Conservation (phyloP, 92 coral and sea anemone genomes). For the Isaurus tuberculatus region DNA sequence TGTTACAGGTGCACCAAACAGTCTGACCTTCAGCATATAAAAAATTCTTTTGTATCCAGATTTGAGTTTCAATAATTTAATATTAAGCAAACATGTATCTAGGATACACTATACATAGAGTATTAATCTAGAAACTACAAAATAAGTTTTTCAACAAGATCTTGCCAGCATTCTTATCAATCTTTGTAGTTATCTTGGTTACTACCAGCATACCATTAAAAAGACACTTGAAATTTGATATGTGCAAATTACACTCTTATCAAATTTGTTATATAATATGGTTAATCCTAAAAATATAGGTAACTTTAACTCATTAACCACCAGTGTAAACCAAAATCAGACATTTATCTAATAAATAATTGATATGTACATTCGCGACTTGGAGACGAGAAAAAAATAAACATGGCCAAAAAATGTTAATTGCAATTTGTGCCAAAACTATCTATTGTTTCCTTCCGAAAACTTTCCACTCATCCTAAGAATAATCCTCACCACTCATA, state of each 20-base stretch:
- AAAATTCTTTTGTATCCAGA: neutral
- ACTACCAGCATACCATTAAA: neutral
- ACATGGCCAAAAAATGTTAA: no score
- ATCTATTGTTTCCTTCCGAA: neutral
- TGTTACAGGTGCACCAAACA: no score
- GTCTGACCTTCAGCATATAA: neutral
- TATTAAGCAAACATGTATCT: neutral
- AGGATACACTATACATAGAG: neutral
- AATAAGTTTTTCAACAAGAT: no score
- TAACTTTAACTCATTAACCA: neutral
- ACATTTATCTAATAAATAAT: constrained; percentile 27
- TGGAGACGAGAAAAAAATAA: neutral
- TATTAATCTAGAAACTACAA: neutral
- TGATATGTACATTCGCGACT: neutral
- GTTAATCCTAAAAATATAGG: neutral
- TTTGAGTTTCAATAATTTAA: no score
- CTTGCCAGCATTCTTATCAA: neutral
- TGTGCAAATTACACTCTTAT: neutral
- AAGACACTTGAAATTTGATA: neutral
- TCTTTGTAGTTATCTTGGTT: neutral
- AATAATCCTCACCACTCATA: neutral
- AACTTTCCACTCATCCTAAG: neutral
- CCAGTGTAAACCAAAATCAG: constrained; percentile 4
- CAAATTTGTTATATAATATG: neutral
- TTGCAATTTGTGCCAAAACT: neutral